These are phyloP conservation scores for Chymomyza fuscimana DNA, from an alignment of 2,888 invertebrate genomes.

Conservation along the genomic window DNA sequence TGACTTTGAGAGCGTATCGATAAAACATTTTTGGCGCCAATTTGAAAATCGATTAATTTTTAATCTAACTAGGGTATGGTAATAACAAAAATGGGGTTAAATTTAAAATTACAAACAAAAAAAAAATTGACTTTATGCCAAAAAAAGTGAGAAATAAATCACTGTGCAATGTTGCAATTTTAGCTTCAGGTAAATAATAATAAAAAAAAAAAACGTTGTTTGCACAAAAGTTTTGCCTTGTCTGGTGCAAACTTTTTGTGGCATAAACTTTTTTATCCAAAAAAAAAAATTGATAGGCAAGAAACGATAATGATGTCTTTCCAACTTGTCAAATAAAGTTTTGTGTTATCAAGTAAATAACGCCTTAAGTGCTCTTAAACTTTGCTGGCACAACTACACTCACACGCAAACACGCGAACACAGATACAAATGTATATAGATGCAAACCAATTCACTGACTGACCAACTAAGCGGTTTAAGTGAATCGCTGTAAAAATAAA, in stretches of 20 bases:
- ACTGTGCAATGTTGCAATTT: too few relatives aligned
- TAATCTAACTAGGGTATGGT: too few relatives aligned
- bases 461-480: conserved; percentile 44
- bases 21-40: too few relatives aligned
- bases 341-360: neutral
- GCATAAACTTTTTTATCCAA: neutral
- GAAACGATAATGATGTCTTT: neutral
- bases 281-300: neutral
- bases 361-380: neutral
- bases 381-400: neutral
- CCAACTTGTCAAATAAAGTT: neutral
- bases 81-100: too few relatives aligned
- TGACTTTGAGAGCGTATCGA: too few relatives aligned
- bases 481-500: conserved; percentile 29
- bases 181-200: neutral
- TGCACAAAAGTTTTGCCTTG: conserved; percentile 16
- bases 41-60: too few relatives aligned
- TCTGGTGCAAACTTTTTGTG: conserved; percentile 11
- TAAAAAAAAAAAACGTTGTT: neutral
- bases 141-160: too few relatives aligned
- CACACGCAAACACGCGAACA: neutral
- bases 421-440: neutral
- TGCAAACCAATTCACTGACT: conserved; percentile 12
- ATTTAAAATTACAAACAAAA: too few relatives aligned
- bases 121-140: too few relatives aligned